A percentile compares a stretch with the other conserved stretches of the same genome.
These are phyloP conservation scores for Chelonia mydas DNA, from an alignment of 2,797 vertebrate genomes.

Conservation along the genomic window DNA sequence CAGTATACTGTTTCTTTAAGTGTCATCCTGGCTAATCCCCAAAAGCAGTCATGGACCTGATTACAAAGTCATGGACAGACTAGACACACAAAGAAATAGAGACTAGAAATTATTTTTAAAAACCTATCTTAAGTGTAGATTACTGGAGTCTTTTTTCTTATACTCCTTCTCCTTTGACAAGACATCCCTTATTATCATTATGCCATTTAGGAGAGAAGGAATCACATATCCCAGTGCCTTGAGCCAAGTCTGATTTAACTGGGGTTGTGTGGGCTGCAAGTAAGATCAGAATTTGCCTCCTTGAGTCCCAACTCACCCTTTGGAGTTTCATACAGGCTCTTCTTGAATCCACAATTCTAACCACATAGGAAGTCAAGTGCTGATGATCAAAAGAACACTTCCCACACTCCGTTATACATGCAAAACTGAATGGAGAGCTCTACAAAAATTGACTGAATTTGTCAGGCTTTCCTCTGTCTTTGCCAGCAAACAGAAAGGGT, in stretches of 20 bases:
- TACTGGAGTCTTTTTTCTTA: background rate
- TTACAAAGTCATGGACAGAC: background rate
- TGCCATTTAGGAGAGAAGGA: background rate
- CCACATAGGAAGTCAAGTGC: background rate
- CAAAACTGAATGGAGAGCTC: background rate
- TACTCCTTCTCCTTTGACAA: background rate
- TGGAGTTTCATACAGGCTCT: fast-evolving
- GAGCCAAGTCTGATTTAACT: background rate
- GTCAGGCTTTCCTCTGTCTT: background rate
- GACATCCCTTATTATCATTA: background rate
- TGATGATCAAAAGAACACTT: background rate
- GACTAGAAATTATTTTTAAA: background rate
- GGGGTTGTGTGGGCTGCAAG: background rate
- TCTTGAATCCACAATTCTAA: background rate
- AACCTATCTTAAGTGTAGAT: background rate
- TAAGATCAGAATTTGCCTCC: background rate
- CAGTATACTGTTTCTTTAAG: background rate
- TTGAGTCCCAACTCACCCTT: background rate
- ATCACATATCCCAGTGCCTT: background rate
- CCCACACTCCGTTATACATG: fast-evolving
- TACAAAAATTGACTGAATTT: fast-evolving
- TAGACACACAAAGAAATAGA: background rate
- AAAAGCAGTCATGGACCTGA: background rate
- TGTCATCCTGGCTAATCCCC: background rate
- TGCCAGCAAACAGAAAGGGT: background rate